Percentiles rank a stretch among this genome's conserved stretches.
These are phyloP conservation scores for Anhinga anhinga DNA, from an alignment of 2,113 vertebrate genomes.

Conservation along the genomic window DNA sequence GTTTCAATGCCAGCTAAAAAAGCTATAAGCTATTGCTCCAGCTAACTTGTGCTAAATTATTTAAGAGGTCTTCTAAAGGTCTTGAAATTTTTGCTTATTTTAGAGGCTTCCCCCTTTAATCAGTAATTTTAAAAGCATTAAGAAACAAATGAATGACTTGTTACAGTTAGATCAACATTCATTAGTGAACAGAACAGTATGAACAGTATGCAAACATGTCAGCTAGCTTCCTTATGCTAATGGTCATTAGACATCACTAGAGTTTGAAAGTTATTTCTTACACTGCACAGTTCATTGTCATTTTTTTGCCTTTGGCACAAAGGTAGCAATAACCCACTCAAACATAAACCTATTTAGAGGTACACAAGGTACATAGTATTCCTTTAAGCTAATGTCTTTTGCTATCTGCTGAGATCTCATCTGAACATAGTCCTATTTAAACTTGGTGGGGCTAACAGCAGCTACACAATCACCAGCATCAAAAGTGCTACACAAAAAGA, in stretches of 20 bases:
- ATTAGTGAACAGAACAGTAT: neutral
- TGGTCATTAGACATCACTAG: neutral
- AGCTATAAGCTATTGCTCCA: neutral
- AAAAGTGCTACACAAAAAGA: neutral
- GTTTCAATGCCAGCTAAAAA: neutral
- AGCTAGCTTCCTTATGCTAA: neutral
- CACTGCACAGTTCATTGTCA: neutral
- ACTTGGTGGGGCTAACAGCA: neutral
- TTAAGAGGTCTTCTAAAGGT: neutral
- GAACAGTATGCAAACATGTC: neutral
- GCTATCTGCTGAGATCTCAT: neutral
- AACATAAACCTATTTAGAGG: neutral
- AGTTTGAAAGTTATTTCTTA: neutral
- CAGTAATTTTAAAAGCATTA: neutral
- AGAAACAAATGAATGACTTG: neutral
- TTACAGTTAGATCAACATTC: neutral
- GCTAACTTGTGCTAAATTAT: neutral
- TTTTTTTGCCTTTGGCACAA: neutral
- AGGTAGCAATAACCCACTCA: neutral
- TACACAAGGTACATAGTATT: too few species aligned
- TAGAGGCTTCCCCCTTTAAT: neutral
- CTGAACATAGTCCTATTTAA: neutral
- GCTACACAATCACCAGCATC: neutral
- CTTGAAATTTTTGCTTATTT: neutral
- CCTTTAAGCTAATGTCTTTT: too few species aligned